Evolutionary conservation across 2,797 vertebrate genomes (phyloP), one percentile per base, ranked within the genome.

Genomic region (Carduelis carduelis): DNA sequence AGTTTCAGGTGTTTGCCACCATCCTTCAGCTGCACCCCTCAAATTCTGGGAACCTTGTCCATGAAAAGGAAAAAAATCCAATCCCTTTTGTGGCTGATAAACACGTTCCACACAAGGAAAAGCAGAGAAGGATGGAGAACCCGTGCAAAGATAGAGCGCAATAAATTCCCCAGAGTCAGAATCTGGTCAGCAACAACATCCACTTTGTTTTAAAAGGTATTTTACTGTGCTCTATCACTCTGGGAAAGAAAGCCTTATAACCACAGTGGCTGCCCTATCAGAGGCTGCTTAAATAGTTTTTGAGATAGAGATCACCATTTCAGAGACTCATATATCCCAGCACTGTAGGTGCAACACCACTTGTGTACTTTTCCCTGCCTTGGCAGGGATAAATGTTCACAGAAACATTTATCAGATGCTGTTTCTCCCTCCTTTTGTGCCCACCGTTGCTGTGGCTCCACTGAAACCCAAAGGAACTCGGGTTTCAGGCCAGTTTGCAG

Each of bases 231-330:
- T 83, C 59, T 77, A 85, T 91, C 81, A 95, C 93, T 80, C 74
- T 19, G 35, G 39, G 69, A 85, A 61, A 91, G 91, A 96, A 92
- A 92, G 37, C 81, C 71, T 93, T 97, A 96, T 95, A 83, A 92
- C 63, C 35, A 47, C 75, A 63, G 49, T 89, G 95, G 94, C 92
- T 95, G 93, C 79, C 90, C 87, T 96, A 80, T 95, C 95, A 75
- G 59, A 80, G 69, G 56, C 75, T 69, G 92, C 92, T 96, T 97
- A 95, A 97, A 96, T 97, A 93, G 96, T 89, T 96, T 98, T 93
- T 88, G 93, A 92, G 81, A 95, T 96, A 97, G 86, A 87, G 89
- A 97, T 97, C 95, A 22, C 89, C 78, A 93, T 94, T 97, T 96
- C 35, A 23, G 84, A 96, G 95, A 50, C 81, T 95, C 86, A 83